Percentiles rank a stretch among this genome's conserved stretches.
These are phyloP conservation scores for Sebastes flavidus DNA, from an alignment of 2,797 vertebrate genomes.

Conservation along the genomic window DNA sequence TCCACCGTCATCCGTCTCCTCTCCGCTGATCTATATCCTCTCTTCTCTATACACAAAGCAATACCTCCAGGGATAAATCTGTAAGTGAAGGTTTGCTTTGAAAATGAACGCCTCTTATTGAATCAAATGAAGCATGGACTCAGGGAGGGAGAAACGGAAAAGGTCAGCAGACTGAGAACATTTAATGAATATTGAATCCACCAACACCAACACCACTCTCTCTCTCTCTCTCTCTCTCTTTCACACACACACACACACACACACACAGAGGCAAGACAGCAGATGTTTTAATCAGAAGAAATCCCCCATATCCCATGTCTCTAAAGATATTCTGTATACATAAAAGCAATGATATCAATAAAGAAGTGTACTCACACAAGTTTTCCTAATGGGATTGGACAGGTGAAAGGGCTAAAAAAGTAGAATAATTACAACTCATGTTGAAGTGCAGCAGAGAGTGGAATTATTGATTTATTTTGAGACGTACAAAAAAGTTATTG, in stretches of 20 bases:
- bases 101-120: slow-evolving; percentile 76
- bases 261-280: neutral
- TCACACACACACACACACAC: slow-evolving; percentile 9
- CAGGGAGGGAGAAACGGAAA: slow-evolving; percentile 54
- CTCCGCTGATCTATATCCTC: slow-evolving; percentile 27
- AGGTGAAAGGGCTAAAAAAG: neutral
- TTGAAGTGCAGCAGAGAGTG: neutral
- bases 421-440: neutral
- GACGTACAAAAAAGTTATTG: neutral
- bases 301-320: neutral
- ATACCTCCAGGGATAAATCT: slow-evolving; percentile 57
- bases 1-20: slow-evolving; percentile 2
- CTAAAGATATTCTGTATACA: neutral
- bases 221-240: neutral
- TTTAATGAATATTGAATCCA: slow-evolving; percentile 74
- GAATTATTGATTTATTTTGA: neutral
- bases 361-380: neutral
- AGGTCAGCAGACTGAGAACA: slow-evolving; percentile 74
- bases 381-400: neutral
- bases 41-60: slow-evolving; percentile 42
- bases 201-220: neutral
- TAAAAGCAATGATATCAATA: neutral
- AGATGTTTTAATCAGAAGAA: slow-evolving; percentile 21
- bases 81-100: slow-evolving; percentile 66
- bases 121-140: slow-evolving; percentile 75